Base-by-base conservation (phyloP, 2,888 invertebrate species). In the Acrobasis consociella region DNA sequence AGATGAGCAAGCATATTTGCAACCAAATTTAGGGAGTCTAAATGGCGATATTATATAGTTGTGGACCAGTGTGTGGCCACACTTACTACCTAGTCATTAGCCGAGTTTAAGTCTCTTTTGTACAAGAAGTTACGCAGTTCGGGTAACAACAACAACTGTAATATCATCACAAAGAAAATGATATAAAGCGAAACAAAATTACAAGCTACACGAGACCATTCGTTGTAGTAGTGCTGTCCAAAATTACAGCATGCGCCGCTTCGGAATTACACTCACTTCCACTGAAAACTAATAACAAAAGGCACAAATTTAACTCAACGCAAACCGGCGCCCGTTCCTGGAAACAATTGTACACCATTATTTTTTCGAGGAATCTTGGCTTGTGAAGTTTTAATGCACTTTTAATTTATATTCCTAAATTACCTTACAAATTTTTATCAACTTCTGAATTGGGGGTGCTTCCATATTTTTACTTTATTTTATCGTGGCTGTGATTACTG, bases 401-500 rank as follows among this genome's bases (percentile, higher is more conserved):
- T 65, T 65, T 66, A 63, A 63, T 65, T 63, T 63, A 61, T 58
- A 65, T 49, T 55, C 37, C 46, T 49, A 49, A 55, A 62, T 62
- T 55, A 37, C 61, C 37, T 49, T 37, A 61, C 53, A 61, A 61
- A 61, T 55, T 53, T 55, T 55, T 53, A 60, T 60, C 39, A 42
- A 60, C 53, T 52, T 52, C 52, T 60, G 42, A 5, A 13, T 11
- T 56, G 42, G 42, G 42, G 56, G 56, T 22, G 56, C 16, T 55
- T 55, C 9, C 10, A 55, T 22, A n/a, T 38, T 46, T 46, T 46
- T 5, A 46, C 13, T 46, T 46, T 13, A 46, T 46, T 46, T 46
- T 46, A 46, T 46, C 46, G 46, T 13, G n/a, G 52, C 52, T 52
- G 13, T 62, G 69, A 80, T 73, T 70, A 71, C 72, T 75, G 72